Percentiles rank a stretch among this genome's conserved stretches.
Conservation (phyloP, 2,113 vertebrate species). For the Nibea coibor region DNA sequence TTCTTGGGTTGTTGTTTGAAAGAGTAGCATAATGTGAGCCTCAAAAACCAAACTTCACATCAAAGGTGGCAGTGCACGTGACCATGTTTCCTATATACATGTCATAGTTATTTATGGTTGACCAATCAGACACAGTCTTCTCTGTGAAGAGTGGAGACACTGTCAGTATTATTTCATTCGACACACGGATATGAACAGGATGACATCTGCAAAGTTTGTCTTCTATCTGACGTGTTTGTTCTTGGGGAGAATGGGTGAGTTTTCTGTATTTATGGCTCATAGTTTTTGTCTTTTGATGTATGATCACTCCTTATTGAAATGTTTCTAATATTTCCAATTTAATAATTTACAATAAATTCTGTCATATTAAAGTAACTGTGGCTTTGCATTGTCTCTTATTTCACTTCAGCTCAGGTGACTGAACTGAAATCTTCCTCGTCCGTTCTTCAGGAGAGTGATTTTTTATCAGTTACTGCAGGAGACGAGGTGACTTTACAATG, state of each 20-base stretch:
- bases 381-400: neutral
- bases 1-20: no score
- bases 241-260: slow-evolving; percentile 8
- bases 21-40: no score
- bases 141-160: neutral
- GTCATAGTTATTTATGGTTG: no score
- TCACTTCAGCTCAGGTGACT: slow-evolving; percentile 3
- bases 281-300: neutral
- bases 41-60: no score
- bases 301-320: neutral
- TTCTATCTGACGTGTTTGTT: slow-evolving; percentile 29
- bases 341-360: neutral
- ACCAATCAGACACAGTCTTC: no score
- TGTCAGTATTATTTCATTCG: slow-evolving; percentile 3
- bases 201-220: neutral
- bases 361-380: neutral
- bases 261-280: neutral
- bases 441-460: neutral
- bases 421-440: neutral
- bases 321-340: neutral
- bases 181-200: neutral
- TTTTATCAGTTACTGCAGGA: slow-evolving; percentile 31
- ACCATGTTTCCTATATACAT: no score
- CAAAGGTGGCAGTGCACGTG: no score
- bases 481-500: slow-evolving; percentile 31